Evolutionary conservation across 2,888 invertebrate species (phyloP).

Genomic region (Nymphalis polychloros): DNA sequence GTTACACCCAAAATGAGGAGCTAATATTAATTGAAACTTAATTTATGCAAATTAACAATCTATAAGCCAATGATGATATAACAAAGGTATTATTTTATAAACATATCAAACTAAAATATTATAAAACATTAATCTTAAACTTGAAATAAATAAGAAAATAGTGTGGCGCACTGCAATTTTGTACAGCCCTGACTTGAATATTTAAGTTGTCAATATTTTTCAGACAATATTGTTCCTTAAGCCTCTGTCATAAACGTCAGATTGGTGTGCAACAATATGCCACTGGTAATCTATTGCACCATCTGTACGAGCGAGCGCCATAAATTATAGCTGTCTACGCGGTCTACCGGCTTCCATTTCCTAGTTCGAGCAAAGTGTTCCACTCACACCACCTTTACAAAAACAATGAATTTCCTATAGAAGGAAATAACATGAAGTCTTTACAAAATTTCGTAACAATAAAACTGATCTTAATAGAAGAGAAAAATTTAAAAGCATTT

Average conservation of each 20-base stretch:
- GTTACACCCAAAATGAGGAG: no score
- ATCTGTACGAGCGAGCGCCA: conserved; percentile 29
- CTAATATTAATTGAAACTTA: no score
- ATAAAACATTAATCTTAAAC: conserved; percentile 31
- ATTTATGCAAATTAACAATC: no score
- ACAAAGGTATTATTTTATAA: conserved; percentile 11
- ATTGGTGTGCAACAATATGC: conserved; percentile 35
- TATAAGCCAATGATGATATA: neutral
- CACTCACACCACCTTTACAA: conserved; percentile 40
- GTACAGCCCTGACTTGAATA: neutral
- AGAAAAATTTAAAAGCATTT: neutral
- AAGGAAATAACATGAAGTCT: conserved; percentile 18
- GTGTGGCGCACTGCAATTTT: conserved; percentile 22
- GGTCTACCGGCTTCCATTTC: conserved; percentile 45
- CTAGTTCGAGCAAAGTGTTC: conserved; percentile 43
- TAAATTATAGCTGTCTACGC: conserved; percentile 44
- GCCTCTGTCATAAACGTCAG: conserved; percentile 31
- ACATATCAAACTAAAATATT: conserved; percentile 28
- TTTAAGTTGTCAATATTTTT: conserved; percentile 21
- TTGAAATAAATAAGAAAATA: conserved; percentile 33
- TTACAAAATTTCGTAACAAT: neutral
- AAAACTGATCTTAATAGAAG: neutral
- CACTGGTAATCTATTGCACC: conserved; percentile 20
- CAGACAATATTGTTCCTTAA: conserved; percentile 33
- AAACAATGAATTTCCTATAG: conserved; percentile 37